Percentiles rank a stretch among this genome's conserved stretches.
phyloP scores from a whole-genome alignment of 2,888 invertebrate species.

The Diarsia dahlii region DNA sequence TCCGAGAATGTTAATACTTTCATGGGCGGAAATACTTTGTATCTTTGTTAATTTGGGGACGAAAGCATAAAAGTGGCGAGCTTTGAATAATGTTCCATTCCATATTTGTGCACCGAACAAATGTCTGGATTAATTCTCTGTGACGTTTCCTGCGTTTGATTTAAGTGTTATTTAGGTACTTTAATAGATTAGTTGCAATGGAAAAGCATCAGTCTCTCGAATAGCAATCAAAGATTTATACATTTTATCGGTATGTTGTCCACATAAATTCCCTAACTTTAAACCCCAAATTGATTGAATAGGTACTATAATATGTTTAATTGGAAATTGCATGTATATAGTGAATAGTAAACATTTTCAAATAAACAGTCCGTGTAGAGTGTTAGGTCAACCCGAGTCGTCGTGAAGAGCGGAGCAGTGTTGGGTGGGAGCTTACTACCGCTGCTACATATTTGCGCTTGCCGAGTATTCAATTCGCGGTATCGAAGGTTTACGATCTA shows the following conservation, averaged over 20 bases:
- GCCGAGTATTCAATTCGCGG: constrained; percentile 87
- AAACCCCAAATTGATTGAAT: constrained; percentile 1
- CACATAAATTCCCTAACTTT: constrained; percentile 8
- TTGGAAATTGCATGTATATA: not conserved
- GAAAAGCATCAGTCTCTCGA: constrained; percentile 51
- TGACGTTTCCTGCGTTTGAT: constrained; percentile 76
- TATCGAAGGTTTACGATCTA: constrained; percentile 89
- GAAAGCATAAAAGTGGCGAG: constrained; percentile 73
- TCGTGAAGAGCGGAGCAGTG: constrained; percentile 54
- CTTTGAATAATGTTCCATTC: constrained; percentile 72
- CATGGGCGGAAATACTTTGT: constrained; percentile 83
- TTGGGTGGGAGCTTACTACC: constrained; percentile 75
- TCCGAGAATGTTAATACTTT: constrained; percentile 77
- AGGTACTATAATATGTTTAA: not conserved
- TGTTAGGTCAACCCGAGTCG: constrained; percentile 53
- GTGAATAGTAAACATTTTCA: constrained; percentile 10
- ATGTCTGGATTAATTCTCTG: constrained; percentile 76
- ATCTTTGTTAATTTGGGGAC: constrained; percentile 81
- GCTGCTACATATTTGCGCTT: constrained; percentile 83
- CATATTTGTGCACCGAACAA: constrained; percentile 70
- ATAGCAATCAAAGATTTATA: constrained; percentile 12
- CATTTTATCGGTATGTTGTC: constrained; percentile 24
- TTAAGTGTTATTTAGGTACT: constrained; percentile 41
- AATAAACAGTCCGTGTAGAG: constrained; percentile 31
- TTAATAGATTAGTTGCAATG: constrained; percentile 56